Conservation (phyloP, 2,888 invertebrate species). For the Zygogramma bicolorata region DNA sequence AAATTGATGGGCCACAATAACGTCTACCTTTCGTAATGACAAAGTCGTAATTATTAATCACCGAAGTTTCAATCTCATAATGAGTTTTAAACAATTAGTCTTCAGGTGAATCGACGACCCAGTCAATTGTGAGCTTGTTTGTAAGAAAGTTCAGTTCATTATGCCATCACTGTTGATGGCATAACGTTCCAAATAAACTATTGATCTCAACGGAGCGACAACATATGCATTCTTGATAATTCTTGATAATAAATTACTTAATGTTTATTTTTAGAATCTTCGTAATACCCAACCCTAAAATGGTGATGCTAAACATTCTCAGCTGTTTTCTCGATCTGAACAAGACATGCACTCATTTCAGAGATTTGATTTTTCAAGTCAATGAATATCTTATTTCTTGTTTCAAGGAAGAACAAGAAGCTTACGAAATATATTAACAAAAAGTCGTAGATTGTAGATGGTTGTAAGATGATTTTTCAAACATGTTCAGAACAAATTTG, state of each 20-base stretch:
- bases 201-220: neutral
- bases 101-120: neutral
- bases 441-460: too few species aligned
- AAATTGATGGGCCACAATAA: neutral
- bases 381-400: neutral
- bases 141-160: neutral
- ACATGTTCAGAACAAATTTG: too few species aligned
- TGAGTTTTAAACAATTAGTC: neutral
- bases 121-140: neutral
- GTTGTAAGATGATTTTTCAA: too few species aligned
- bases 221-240: constrained; percentile 20
- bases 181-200: constrained; percentile 7
- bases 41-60: neutral
- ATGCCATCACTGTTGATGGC: neutral
- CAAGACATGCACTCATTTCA: too few species aligned
- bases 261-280: constrained; percentile 25
- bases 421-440: too few species aligned
- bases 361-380: neutral
- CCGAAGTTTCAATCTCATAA: neutral
- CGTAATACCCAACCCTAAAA: constrained; percentile 8
- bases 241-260: constrained; percentile 24
- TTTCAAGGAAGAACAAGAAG: neutral
- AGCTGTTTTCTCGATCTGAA: neutral
- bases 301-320: neutral
- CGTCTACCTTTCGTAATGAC: neutral